phyloP scores from a whole-genome alignment of 1,140 invertebrate genomes.

The Cherax quadricarinatus region DNA sequence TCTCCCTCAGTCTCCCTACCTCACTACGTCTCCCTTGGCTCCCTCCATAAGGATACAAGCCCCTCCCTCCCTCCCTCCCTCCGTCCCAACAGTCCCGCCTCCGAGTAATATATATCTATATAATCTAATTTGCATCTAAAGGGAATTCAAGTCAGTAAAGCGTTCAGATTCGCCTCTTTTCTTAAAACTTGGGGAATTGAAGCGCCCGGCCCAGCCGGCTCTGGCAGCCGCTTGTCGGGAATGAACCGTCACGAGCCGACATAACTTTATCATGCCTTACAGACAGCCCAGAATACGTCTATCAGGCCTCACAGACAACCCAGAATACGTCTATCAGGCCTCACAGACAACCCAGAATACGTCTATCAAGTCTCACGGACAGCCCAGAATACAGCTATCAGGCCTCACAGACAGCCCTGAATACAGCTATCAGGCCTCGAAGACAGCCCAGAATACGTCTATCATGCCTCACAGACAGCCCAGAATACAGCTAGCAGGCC shows the following conservation, averaged over 20 bases:
- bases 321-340: too few relatives aligned
- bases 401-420: too few relatives aligned
- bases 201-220: slow-evolving; percentile 34
- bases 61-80: not conserved
- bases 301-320: too few relatives aligned
- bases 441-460: too few relatives aligned
- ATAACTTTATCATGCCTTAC: not conserved
- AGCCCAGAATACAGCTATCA: too few relatives aligned
- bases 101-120: slow-evolving; percentile 62
- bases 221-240: slow-evolving; percentile 29
- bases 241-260: not conserved
- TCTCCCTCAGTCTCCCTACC: not conserved
- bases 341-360: too few relatives aligned
- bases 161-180: slow-evolving; percentile 64
- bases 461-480: too few relatives aligned
- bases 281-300: too few relatives aligned
- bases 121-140: slow-evolving; percentile 69
- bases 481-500: too few relatives aligned
- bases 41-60: not conserved
- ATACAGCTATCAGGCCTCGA: too few relatives aligned
- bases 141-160: slow-evolving; percentile 66
- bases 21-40: not conserved
- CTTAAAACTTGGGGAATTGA: slow-evolving; percentile 66
- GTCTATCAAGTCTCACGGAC: too few relatives aligned
- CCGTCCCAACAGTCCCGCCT: not conserved